Evolutionary conservation across 1,140 invertebrate species (phyloP), one percentile per base, ranked within the genome.

Genomic region (Adoxophyes honmai): DNA sequence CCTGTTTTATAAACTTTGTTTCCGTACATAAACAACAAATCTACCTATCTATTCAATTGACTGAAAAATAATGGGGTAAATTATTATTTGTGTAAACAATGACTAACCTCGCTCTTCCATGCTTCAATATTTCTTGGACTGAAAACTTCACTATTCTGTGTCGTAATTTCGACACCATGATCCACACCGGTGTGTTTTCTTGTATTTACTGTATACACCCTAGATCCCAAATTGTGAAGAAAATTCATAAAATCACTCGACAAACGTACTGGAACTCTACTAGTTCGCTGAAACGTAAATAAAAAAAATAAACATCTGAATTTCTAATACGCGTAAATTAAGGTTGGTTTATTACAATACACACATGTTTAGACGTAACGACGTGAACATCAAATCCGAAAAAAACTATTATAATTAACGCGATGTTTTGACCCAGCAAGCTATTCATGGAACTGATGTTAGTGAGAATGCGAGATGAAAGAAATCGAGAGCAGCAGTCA

Each of bases 221-320:
- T 57, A 10, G 61, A 57, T 35, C 37, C 62, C 58, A 72, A 57
- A 28, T 65, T 55, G 28, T 59, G 62, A 4, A 73, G 52, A 14
- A 73, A 69, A 35, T 55, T 53, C 6, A 55, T 37, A 28, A 73
- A 67, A n/a, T 69, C 60, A 36, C 39, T 56, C 0, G 67, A 59
- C 4, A 70, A 11, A 39, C 16, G 15, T 48, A 42, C 34, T 44
- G 57, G 38, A 15, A 53, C 42, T 15, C 35, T 55, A 13, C 28
- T 54, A 21, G 57, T 4, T 34, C 48, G 48, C 48, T 56, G 34
- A 35, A 39, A 42, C 8, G 11, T 48, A 48, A 21, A n/a, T 10
- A 8, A 2, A 44, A 21, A 13, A 9, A 5, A 9, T 44, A n/a
- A 44, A 21, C 16, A 42, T 15, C 4, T 13, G 10, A 38, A 38